Evolutionary conservation across 64 coral and sea anemone species (phyloP).

Genomic region (Montipora cactus): DNA sequence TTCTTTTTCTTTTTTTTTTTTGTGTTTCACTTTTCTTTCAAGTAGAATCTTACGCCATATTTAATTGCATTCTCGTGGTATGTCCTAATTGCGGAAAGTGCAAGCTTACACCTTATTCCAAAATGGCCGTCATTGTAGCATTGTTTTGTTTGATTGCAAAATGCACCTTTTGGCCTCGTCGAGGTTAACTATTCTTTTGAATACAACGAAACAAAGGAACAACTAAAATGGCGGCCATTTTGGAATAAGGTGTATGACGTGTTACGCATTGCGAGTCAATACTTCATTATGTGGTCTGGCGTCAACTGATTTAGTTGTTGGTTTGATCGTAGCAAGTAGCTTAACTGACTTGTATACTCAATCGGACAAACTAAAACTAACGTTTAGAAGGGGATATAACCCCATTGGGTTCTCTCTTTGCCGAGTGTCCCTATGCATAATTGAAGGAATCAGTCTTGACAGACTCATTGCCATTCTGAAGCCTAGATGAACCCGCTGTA

Average conservation of each 20-base stretch:
- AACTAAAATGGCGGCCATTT: background rate
- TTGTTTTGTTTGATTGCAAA: background rate
- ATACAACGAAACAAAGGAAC: too few relatives aligned
- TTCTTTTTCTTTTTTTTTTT: too few relatives aligned
- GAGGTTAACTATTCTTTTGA: too few relatives aligned
- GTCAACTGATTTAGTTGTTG: background rate
- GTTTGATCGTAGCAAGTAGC: background rate
- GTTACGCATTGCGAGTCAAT: background rate
- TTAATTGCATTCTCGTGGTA: too few relatives aligned
- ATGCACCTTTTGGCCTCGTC: too few relatives aligned
- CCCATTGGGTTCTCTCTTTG: background rate
- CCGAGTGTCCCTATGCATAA: slow-evolving; percentile 33
- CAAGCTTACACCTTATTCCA: too few relatives aligned
- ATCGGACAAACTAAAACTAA: background rate
- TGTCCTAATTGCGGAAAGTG: too few relatives aligned
- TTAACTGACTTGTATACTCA: background rate
- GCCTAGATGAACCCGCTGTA: background rate
- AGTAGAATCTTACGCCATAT: too few relatives aligned
- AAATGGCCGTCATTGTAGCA: too few relatives aligned
- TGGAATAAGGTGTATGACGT: background rate
- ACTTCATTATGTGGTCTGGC: slow-evolving; percentile 15
- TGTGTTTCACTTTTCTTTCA: too few relatives aligned
- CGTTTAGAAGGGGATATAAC: background rate
- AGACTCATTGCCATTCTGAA: slow-evolving; percentile 5
- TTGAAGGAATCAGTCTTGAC: background rate